Evolutionary conservation across 2,113 vertebrate genomes (phyloP).

Genomic region (Entomyzon cyanotis): DNA sequence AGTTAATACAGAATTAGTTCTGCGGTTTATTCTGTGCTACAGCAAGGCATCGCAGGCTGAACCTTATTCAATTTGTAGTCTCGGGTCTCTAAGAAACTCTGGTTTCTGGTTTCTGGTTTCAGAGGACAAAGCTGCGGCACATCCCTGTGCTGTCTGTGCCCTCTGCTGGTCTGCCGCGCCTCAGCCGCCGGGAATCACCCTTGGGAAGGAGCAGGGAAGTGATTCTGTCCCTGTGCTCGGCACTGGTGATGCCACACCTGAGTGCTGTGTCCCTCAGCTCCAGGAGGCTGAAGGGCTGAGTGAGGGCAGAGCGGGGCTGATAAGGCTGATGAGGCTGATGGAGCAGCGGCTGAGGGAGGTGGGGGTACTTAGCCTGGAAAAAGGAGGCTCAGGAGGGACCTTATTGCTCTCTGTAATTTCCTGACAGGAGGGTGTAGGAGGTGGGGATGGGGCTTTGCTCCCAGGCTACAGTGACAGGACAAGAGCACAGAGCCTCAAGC

Average conservation of each 20-base stretch:
- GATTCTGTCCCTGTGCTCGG: fast-evolving
- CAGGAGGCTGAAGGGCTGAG: not conserved
- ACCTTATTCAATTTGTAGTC: not conserved
- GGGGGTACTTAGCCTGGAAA: fast-evolving
- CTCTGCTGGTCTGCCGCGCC: not conserved
- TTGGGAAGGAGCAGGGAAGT: not conserved
- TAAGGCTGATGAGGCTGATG: too few species aligned
- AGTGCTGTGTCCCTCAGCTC: fast-evolving
- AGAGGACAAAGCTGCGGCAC: not conserved
- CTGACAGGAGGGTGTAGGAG: not conserved
- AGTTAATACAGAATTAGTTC: not conserved
- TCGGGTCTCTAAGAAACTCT: too few species aligned
- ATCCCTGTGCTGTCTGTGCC: constrained; percentile 19
- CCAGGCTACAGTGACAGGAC: not conserved
- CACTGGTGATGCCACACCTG: not conserved
- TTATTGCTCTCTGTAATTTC: not conserved
- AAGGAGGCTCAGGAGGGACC: not conserved
- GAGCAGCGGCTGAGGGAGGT: not conserved
- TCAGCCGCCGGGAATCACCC: fast-evolving
- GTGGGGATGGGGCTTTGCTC: not conserved
- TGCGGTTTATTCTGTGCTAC: not conserved
- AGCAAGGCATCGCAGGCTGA: not conserved
- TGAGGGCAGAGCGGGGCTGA: fast-evolving
- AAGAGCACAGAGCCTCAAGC: too few species aligned
- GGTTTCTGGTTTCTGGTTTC: too few species aligned